phyloP scores from a whole-genome alignment of 2,888 invertebrate genomes.

The Electrophaes corylata region DNA sequence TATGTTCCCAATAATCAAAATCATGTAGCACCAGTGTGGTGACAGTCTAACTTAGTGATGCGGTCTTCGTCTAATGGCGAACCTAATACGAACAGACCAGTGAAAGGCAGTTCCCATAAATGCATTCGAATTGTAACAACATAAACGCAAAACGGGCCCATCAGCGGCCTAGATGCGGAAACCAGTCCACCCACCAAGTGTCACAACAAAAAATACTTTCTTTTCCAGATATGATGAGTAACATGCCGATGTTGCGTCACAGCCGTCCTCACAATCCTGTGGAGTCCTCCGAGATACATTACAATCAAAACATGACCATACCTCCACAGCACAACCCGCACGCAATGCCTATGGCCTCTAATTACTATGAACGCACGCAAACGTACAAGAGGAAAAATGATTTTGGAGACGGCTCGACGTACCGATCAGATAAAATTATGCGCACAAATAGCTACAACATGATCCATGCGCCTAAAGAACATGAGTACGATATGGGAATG shows the following conservation, averaged over 20 bases:
- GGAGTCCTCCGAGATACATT: conserved; percentile 74
- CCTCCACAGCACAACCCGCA: conserved; percentile 59
- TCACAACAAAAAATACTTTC: neutral
- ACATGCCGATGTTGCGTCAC: conserved; percentile 68
- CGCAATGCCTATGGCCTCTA: conserved; percentile 63
- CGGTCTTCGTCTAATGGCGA: too few relatives aligned
- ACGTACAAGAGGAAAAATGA: conserved; percentile 74
- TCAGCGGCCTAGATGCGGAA: too few relatives aligned
- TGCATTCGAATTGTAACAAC: too few relatives aligned
- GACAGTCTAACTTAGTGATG: too few relatives aligned
- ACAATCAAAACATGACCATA: conserved; percentile 61
- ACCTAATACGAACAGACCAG: too few relatives aligned
- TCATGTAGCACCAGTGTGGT: too few relatives aligned
- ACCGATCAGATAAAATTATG: conserved; percentile 76
- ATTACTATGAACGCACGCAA: conserved; percentile 69
- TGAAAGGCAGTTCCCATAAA: too few relatives aligned
- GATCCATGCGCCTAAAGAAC: conserved; percentile 53
- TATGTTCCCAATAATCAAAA: too few relatives aligned
- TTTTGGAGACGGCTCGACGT: conserved; percentile 67
- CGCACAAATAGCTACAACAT: conserved; percentile 64
- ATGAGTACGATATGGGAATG: conserved; percentile 62
- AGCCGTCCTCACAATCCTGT: conserved; percentile 65
- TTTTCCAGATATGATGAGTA: conserved; percentile 70
- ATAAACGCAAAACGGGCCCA: too few relatives aligned
- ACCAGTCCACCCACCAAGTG: neutral